Conservation (phyloP, 2,888 invertebrate genomes). For the Habrosyne pyritoides region DNA sequence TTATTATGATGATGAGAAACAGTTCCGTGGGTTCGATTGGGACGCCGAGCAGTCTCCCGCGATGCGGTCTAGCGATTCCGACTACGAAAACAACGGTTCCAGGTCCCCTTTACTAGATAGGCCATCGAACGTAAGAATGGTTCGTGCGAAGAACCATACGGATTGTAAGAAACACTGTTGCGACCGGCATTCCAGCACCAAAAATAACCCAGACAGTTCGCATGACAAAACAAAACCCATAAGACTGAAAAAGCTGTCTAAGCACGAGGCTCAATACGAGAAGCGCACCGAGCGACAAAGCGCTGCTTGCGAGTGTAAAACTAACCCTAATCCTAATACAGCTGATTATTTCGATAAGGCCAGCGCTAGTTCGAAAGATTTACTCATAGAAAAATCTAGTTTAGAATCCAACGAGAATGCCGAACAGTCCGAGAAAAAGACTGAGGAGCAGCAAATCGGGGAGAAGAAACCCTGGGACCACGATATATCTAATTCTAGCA, state of each 20-base stretch:
- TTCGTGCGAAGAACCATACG: conserved; percentile 63
- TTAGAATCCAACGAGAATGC: conserved; percentile 78
- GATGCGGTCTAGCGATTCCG: conserved; percentile 84
- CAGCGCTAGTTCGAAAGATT: conserved; percentile 88
- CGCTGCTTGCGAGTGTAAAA: conserved; percentile 65
- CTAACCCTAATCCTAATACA: conserved; percentile 43
- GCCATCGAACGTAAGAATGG: conserved; percentile 70
- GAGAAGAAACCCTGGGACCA: conserved; percentile 78
- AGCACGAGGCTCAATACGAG: conserved; percentile 58
- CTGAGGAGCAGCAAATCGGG: conserved; percentile 48
- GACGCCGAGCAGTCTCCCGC: conserved; percentile 76
- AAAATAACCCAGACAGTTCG: conserved; percentile 55
- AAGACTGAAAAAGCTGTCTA: conserved; percentile 72
- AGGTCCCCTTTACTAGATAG: conserved; percentile 87
- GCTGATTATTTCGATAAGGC: conserved; percentile 84
- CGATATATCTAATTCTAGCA: conserved; percentile 84
- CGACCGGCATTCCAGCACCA: conserved; percentile 55
- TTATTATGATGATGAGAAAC: conserved; percentile 85
- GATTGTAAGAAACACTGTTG: conserved; percentile 71
- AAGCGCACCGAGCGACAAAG: conserved; percentile 54
- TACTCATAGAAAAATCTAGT: conserved; percentile 84
- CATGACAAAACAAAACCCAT: conserved; percentile 70
- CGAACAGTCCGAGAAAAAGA: conserved; percentile 56
- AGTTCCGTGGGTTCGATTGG: conserved; percentile 79
- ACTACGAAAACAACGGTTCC: conserved; percentile 87